Evolutionary conservation across 1,140 invertebrate species (phyloP).

Genomic region (Radopholus similis): DNA sequence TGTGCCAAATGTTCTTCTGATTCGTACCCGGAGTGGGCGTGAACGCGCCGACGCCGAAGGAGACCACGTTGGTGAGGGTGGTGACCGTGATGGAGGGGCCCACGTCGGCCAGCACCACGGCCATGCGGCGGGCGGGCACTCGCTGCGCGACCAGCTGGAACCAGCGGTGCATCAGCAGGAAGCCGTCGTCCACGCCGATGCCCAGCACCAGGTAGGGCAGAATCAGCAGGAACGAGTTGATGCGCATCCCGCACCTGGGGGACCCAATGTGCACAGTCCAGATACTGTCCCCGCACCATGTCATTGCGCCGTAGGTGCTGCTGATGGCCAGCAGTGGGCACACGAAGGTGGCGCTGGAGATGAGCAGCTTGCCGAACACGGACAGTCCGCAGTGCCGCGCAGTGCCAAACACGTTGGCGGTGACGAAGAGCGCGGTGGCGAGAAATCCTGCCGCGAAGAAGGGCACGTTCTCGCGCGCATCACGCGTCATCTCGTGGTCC

Average conservation of each 20-base stretch:
- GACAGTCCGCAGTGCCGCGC: too few relatives aligned
- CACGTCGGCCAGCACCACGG: slow-evolving; percentile 57
- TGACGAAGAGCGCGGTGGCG: not conserved
- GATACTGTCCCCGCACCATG: too few relatives aligned
- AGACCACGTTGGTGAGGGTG: slow-evolving; percentile 89
- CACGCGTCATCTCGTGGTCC: slow-evolving; percentile 52
- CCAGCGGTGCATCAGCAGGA: slow-evolving; percentile 46
- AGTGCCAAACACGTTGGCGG: slow-evolving; percentile 5
- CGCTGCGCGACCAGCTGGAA: slow-evolving; percentile 10
- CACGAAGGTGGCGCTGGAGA: slow-evolving; percentile 24
- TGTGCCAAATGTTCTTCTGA: not conserved
- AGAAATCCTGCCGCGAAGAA: slow-evolving; percentile 46
- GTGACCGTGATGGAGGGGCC: slow-evolving; percentile 96
- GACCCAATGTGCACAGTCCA: too few relatives aligned
- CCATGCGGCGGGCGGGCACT: not conserved
- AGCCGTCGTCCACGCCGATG: slow-evolving; percentile 55
- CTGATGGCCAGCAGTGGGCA: slow-evolving; percentile 49
- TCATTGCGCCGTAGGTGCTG: slow-evolving; percentile 44
- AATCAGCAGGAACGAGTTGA: slow-evolving; percentile 54
- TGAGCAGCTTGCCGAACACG: slow-evolving; percentile 38
- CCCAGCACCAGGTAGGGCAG: slow-evolving; percentile 54
- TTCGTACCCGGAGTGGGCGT: slow-evolving; percentile 71
- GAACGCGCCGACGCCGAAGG: slow-evolving; percentile 90
- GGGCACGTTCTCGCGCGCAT: slow-evolving; percentile 47
- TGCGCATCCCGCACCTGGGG: slow-evolving; percentile 39